Conservation (phyloP, 2,797 vertebrate genomes). For the Pyrocephalus nanus region DNA sequence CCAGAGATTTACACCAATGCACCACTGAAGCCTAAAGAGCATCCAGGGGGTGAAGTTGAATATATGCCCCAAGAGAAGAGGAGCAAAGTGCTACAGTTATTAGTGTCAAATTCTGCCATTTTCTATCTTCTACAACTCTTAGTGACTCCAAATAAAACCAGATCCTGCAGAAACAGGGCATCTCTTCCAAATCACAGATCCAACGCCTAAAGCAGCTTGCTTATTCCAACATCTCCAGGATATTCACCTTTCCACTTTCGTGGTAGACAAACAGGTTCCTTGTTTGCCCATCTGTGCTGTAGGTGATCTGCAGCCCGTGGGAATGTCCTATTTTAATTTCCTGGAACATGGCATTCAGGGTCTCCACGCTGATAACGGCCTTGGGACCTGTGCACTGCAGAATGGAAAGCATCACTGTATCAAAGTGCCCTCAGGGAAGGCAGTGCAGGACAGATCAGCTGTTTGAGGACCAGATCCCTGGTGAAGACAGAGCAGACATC, state of each 20-base stretch:
- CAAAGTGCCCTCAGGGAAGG: background rate
- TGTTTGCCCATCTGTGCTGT: conserved; percentile 74
- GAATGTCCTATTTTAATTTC: conserved; percentile 86
- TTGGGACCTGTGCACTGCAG: conserved; percentile 85
- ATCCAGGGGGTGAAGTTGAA: background rate
- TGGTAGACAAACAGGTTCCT: conserved; percentile 92
- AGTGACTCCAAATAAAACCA: background rate
- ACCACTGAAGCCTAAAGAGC: background rate
- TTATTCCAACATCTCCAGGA: background rate
- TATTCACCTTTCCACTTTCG: conserved; percentile 83
- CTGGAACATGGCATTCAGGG: conserved; percentile 91
- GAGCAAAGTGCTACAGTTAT: background rate
- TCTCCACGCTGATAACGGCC: conserved; percentile 83
- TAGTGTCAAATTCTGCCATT: background rate
- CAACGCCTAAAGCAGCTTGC: background rate
- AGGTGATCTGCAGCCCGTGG: conserved; percentile 90
- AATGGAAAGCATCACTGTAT: conserved; percentile 2
- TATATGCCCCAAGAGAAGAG: background rate
- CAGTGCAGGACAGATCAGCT: background rate
- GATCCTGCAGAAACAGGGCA: background rate
- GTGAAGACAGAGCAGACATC: background rate
- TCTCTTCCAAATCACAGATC: background rate
- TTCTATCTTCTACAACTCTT: background rate
- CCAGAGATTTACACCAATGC: background rate
- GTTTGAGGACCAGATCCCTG: background rate